These are phyloP conservation scores for Grus americana DNA, from an alignment of 2,113 vertebrate species.

Conservation along the genomic window DNA sequence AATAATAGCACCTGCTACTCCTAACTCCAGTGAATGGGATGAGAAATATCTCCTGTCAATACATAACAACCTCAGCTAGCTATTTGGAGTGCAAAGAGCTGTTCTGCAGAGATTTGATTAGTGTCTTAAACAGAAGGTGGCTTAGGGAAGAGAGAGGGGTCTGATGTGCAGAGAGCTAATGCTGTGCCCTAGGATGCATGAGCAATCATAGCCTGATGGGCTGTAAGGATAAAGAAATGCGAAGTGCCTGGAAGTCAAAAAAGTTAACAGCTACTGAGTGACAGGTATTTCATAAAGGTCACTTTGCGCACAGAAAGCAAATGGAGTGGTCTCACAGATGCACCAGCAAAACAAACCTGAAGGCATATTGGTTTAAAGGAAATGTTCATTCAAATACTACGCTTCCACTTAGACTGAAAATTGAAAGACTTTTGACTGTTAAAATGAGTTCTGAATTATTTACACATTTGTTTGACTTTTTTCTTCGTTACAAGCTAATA, in stretches of 20 bases:
- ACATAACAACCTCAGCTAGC: neutral
- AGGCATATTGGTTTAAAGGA: neutral
- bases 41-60: neutral
- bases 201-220: neutral
- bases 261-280: neutral
- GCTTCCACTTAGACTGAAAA: neutral
- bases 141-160: neutral
- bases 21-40: neutral
- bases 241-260: neutral
- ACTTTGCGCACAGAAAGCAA: neutral
- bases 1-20: neutral
- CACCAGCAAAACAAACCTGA: slow-evolving; percentile 2
- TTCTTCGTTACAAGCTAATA: slow-evolving; percentile 42
- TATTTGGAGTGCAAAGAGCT: neutral
- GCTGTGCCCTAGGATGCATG: neutral
- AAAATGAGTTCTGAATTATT: neutral
- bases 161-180: neutral
- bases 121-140: neutral
- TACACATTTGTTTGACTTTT: neutral
- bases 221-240: neutral
- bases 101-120: neutral
- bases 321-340: neutral
- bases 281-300: neutral
- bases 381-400: neutral
- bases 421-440: neutral